Percentiles rank a stretch among this genome's conserved stretches.
Conservation (phyloP, 2,113 vertebrate genomes). For the Tylochromis polylepis region DNA sequence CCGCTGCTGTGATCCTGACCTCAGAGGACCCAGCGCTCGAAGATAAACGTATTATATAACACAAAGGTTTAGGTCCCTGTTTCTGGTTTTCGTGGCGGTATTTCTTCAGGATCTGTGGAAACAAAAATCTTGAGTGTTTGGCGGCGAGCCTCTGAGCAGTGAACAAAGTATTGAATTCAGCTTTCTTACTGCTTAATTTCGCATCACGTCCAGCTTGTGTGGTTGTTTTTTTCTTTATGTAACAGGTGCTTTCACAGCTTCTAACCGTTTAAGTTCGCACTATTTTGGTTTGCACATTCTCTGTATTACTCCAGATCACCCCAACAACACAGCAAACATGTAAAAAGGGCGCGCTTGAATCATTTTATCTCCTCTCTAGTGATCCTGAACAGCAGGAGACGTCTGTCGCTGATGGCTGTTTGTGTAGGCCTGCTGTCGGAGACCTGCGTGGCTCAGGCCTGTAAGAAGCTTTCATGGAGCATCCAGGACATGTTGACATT, state of each 20-base stretch:
- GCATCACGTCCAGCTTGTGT: background rate
- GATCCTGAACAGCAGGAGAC: constrained; percentile 82
- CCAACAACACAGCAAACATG: background rate
- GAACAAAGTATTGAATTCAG: background rate
- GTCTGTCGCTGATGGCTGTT: constrained; percentile 78
- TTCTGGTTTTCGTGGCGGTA: background rate
- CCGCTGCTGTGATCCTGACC: background rate
- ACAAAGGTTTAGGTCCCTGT: background rate
- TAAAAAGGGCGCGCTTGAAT: background rate
- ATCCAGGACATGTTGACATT: constrained; percentile 22
- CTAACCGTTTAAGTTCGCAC: background rate
- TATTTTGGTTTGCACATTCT: background rate
- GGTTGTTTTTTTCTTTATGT: background rate
- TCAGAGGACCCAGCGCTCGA: background rate
- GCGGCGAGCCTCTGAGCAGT: background rate
- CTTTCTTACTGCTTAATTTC: background rate
- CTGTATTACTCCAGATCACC: background rate
- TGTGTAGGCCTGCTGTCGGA: constrained; percentile 81
- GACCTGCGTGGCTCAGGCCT: constrained; percentile 70
- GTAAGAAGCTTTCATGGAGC: constrained; percentile 72
- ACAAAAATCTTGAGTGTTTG: background rate
- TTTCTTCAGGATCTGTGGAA: background rate
- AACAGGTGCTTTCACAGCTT: background rate
- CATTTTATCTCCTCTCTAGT: constrained; percentile 68
- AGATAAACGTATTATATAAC: background rate